Evolutionary conservation across 35 echinoderm and acorn worm species (phyloP).

Genomic region (Lytechinus pictus): DNA sequence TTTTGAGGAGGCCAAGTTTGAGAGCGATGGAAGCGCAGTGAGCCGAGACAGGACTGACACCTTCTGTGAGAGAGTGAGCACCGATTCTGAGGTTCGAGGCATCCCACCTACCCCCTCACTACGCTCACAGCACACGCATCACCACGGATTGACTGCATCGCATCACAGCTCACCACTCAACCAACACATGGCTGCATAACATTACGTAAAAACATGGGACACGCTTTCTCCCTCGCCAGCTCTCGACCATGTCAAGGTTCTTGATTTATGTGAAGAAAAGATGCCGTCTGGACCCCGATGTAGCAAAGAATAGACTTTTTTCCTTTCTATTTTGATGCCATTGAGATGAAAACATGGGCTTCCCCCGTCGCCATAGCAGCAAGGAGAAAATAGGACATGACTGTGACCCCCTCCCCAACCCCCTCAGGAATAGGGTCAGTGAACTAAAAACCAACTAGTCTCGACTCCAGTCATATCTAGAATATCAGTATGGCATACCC

Average conservation of each 20-base stretch:
- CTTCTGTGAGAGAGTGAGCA: not conserved
- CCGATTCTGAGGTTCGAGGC: not conserved
- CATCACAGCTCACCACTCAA: not conserved
- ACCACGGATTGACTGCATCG: not conserved
- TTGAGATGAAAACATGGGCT: conserved; percentile 3
- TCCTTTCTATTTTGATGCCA: conserved; percentile 12
- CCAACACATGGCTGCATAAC: not conserved
- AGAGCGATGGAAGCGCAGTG: not conserved
- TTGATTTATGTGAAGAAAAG: not conserved
- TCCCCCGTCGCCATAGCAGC: not conserved
- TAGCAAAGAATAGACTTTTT: not conserved
- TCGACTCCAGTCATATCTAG: not conserved
- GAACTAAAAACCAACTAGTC: not conserved
- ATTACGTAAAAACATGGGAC: conserved; percentile 11
- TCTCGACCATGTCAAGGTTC: not conserved
- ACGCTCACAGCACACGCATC: not conserved
- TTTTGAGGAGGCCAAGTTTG: not conserved
- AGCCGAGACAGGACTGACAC: not conserved
- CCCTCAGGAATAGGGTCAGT: not conserved
- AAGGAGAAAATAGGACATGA: not conserved
- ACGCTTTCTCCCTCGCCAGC: not conserved
- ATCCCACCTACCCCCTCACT: not conserved
- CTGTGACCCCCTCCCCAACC: not conserved
- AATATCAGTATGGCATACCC: not conserved
- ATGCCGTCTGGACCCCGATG: not conserved